Conservation (phyloP, 2,797 vertebrate species). For the Anguilla anguilla region DNA sequence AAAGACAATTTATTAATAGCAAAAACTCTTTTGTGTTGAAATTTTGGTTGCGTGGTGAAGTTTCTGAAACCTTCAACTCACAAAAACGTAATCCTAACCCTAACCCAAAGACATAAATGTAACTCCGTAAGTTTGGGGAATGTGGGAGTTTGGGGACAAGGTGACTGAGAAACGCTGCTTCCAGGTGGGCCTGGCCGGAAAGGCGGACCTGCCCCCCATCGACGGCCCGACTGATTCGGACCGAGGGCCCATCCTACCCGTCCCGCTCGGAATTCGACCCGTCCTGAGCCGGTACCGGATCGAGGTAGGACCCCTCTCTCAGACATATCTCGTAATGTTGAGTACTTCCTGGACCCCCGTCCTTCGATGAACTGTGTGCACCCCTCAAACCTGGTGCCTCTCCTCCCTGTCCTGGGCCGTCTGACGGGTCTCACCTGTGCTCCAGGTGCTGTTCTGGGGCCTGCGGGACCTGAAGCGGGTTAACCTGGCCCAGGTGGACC, state of each 20-base stretch:
- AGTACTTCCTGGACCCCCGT: neutral
- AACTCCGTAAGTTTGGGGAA: too few species aligned
- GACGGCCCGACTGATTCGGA: constrained; percentile 85
- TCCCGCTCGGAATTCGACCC: constrained; percentile 89
- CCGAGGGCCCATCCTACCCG: constrained; percentile 89
- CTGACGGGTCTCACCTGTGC: neutral
- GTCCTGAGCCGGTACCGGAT: constrained; percentile 94
- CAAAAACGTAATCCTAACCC: too few species aligned
- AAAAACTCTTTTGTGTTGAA: neutral
- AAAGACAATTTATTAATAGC: neutral
- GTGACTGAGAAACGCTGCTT: neutral
- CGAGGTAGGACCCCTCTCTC: constrained; percentile 74
- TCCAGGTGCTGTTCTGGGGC: constrained; percentile 94
- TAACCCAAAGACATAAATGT: too few species aligned
- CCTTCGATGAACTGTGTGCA: neutral
- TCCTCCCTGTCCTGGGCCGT: neutral
- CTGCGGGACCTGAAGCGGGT: constrained; percentile 94
- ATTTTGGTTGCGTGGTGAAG: neutral
- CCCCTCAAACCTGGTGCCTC: neutral
- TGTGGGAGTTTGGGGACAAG: too few species aligned
- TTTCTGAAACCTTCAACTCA: too few species aligned
- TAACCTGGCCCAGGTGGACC: constrained; percentile 92
- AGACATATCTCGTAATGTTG: too few species aligned
- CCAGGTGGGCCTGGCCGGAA: constrained; percentile 89
- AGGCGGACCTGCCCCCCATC: constrained; percentile 83